A percentile compares a stretch with the other conserved stretches of the same genome.
Evolutionary conservation across 2,888 invertebrate genomes (phyloP).

Genomic region (Tiphia femorata): DNA sequence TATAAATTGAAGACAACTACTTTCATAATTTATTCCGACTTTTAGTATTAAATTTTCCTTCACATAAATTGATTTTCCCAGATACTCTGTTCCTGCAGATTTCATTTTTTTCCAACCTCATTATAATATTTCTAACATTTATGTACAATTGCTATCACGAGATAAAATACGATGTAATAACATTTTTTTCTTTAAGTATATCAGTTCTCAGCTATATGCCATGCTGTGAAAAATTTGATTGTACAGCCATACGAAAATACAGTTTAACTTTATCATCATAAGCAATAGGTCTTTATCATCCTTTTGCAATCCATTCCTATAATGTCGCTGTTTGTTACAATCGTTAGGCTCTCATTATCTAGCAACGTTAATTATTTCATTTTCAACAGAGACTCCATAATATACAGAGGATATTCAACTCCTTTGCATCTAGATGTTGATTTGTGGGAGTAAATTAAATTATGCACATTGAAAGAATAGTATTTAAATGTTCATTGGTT

Average conservation of each 20-base stretch:
- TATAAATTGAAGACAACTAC: constrained; percentile 10
- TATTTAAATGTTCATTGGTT: too few relatives aligned
- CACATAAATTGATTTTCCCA: constrained; percentile 34
- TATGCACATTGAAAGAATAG: too few relatives aligned
- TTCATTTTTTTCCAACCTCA: constrained; percentile 21
- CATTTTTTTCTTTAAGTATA: constrained; percentile 31
- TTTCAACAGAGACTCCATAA: constrained; percentile 10
- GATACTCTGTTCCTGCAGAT: constrained; percentile 49
- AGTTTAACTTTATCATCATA: constrained; percentile 45
- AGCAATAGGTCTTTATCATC: constrained; percentile 36
- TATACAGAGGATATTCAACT: constrained; percentile 27
- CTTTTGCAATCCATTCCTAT: constrained; percentile 27
- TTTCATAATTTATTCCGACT: constrained; percentile 11
- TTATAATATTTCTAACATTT: constrained; percentile 37
- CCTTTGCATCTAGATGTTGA: too few relatives aligned
- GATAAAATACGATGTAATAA: constrained; percentile 34
- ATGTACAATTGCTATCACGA: constrained; percentile 40
- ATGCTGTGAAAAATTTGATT: constrained; percentile 49
- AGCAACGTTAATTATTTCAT: constrained; percentile 4
- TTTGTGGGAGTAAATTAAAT: too few relatives aligned
- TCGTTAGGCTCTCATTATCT: constrained; percentile 16
- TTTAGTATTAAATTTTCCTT: constrained; percentile 10
- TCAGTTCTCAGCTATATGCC: constrained; percentile 27
- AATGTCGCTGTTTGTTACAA: constrained; percentile 30
- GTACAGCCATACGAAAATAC: constrained; percentile 55